A percentile compares a stretch with the other conserved stretches of the same genome.
Conservation (phyloP, 2,113 vertebrate genomes). For the Cynoglossus semilaevis region DNA sequence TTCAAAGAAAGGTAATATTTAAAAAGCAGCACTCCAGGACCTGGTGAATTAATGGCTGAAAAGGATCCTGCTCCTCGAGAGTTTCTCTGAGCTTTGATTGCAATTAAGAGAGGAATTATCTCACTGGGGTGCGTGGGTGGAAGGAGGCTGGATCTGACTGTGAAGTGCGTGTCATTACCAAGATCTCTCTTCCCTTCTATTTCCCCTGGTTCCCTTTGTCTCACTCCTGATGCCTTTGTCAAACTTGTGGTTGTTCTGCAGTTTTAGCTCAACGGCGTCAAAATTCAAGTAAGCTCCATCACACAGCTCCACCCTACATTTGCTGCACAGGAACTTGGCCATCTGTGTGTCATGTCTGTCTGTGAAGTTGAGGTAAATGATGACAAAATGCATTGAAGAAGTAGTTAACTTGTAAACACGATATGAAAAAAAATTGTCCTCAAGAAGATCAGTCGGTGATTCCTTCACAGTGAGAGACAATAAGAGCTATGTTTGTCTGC, state of each 20-base stretch:
- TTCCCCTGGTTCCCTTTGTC: slow-evolving; percentile 56
- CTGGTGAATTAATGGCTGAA: slow-evolving; percentile 74
- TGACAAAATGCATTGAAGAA: too few relatives aligned
- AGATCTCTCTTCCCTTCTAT: slow-evolving; percentile 55
- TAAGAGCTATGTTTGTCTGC: too few relatives aligned
- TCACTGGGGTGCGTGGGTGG: slow-evolving; percentile 69
- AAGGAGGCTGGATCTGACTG: slow-evolving; percentile 72
- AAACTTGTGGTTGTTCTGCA: slow-evolving; percentile 40
- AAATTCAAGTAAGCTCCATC: slow-evolving; percentile 24
- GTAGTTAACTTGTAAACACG: background rate
- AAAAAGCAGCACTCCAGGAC: slow-evolving; percentile 70
- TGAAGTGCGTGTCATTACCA: slow-evolving; percentile 75
- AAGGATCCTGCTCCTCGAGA: slow-evolving; percentile 70
- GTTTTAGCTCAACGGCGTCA: slow-evolving; percentile 29
- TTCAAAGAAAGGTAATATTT: slow-evolving; percentile 62
- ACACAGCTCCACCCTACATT: background rate
- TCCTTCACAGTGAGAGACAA: too few relatives aligned
- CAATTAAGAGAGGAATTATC: slow-evolving; percentile 80
- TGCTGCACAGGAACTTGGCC: too few relatives aligned
- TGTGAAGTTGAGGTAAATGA: too few relatives aligned
- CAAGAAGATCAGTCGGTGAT: too few relatives aligned
- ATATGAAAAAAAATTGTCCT: background rate
- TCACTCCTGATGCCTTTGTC: slow-evolving; percentile 45
- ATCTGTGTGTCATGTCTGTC: too few relatives aligned
- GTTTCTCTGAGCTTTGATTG: slow-evolving; percentile 79